phyloP scores from a whole-genome alignment of 2,888 invertebrate genomes.

The Dermolepida albohirtum region DNA sequence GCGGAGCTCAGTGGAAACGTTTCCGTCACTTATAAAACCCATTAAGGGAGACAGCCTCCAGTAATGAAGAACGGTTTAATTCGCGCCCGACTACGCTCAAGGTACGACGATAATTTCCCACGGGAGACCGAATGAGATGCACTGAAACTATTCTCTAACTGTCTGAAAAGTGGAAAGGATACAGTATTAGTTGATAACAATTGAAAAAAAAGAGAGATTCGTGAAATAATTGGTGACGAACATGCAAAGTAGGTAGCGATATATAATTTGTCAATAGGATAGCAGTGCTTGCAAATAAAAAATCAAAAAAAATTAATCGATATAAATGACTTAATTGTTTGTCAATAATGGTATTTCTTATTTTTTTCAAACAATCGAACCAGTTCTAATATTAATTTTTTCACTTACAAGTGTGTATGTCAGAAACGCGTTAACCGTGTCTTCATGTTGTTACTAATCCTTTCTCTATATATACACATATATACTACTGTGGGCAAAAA shows the following conservation, averaged over 20 bases:
- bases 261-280: background rate
- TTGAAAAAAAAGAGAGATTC: slow-evolving; percentile 1
- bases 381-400: too few species aligned
- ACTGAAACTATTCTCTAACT: slow-evolving; percentile 1
- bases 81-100: slow-evolving; percentile 27
- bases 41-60: slow-evolving; percentile 31
- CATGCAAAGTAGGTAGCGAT: too few species aligned
- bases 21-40: slow-evolving; percentile 27
- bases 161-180: slow-evolving; percentile 10
- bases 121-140: slow-evolving; percentile 33
- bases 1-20: slow-evolving; percentile 18
- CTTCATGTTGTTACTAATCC: too few species aligned
- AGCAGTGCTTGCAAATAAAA: too few species aligned
- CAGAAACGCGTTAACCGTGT: too few species aligned
- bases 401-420: too few species aligned
- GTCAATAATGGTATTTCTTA: too few species aligned
- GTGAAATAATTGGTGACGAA: background rate
- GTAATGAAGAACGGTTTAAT: slow-evolving; percentile 38
- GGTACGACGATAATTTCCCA: slow-evolving; percentile 33
- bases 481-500: too few species aligned
- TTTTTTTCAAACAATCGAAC: too few species aligned
- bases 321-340: too few species aligned
- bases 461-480: too few species aligned
- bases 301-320: too few species aligned
- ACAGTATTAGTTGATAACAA: slow-evolving; percentile 24